Base-by-base conservation (phyloP, 2,113 vertebrate genomes). In the Phoxinus phoxinus region DNA sequence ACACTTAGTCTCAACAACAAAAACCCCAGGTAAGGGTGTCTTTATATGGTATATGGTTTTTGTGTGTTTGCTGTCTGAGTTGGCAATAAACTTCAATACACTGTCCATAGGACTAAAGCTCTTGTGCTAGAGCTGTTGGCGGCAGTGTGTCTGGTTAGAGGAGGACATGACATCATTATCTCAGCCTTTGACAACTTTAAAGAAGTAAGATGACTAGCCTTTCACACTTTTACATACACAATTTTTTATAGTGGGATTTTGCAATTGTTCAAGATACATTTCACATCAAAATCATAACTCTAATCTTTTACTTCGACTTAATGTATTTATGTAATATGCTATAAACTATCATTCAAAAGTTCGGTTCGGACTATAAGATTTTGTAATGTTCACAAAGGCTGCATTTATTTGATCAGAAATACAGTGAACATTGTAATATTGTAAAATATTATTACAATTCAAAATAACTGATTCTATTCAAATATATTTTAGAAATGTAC, bases 1-100 rank as follows among this genome's bases (percentile, higher is more conserved):
- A 96, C 98, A 3, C 94, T 99, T 83, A 97, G 98, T 85, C 97
- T 99, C 84, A 98, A 98, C 93, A 99, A 97, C 93, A 98, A 92
- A 92, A 99, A 91, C 25, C 95, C 97, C 90, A 97, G 98, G 98
- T 99, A 88, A 92, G 92, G 63, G 32, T n/a, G 25, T 72, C 4
- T 51, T 7, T 25, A 35, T 63, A 3, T 37, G 46, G 35, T 63
- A 12, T 83, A 23, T 23, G 44, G 59, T 12, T 4, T 48, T 27
- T 27, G 23, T 53, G 46, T 84, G 4, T 53, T 6, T 27, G 25
- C 51, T 84, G 58, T 27, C 44, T 46, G 44, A 30, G 37, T 87
- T 23, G 17, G 32, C 65, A 17, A 15, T 76, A 13, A 4, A 84
- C 15, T 73, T 35, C 10, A 61, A 10, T 27, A 81, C n/a, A 0